Evolutionary conservation across 2,797 vertebrate species (phyloP), one percentile per base, ranked within the genome.

Genomic region (Sebastes reedi): DNA sequence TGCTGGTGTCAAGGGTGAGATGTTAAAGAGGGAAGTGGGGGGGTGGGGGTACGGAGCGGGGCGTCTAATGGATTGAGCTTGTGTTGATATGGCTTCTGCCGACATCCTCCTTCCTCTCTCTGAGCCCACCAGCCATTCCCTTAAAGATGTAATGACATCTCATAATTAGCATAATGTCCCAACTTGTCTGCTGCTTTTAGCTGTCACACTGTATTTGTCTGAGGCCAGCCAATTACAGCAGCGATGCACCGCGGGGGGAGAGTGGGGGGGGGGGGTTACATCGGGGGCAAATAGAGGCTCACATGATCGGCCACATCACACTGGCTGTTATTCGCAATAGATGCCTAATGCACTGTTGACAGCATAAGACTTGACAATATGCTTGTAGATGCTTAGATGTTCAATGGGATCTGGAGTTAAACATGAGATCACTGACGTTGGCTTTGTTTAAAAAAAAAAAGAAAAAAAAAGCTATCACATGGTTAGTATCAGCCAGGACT

Each of bases 151-250:
- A 95, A 95, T 92, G 94, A 94, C 92, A 92, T 92, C 83, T 93
- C 90, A 91, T 94, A 93, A 95, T 95, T 94, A 95, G 92, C 93
- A 95, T 95, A 94, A 95, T 95, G 93, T 94, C 88, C 91, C 93
- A 94, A 95, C 92, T 88, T 94, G 93, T 95, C 92, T 87, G 91
- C 92, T 94, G 92, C 91, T 93, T 94, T 94, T 92, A 94, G 89
- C 91, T 94, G 94, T 95, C 94, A 92, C 85, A 90, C 84, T 81
- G 89, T 88, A 91, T 94, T 94, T 94, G 91, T 94, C 88, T 93
- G 93, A 90, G 79, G 83, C 81, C 50, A 75, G 83, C 91, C 92
- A 93, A 93, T 94, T 93, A 94, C 83, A 85, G 90, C 79, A 64
- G 76, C 50, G 27, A 75, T 65, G 56, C 52, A 69, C 22, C 3